These are phyloP conservation scores for Phasia obesa DNA, from an alignment of 2,888 invertebrate species.

Conservation along the genomic window DNA sequence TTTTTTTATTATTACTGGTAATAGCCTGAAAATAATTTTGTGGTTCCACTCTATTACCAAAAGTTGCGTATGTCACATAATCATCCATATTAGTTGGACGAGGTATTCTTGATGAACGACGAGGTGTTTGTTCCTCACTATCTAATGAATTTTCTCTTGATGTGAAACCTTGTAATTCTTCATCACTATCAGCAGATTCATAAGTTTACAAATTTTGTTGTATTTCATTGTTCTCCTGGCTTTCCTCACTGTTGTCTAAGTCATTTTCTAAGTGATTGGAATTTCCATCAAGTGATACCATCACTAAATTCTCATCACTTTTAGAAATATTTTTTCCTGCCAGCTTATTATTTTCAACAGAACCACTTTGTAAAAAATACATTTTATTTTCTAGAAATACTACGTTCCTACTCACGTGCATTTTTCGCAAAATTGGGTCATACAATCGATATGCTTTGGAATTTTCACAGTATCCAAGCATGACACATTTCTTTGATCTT, in stretches of 20 bases:
- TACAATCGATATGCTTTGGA: slow-evolving; percentile 43
- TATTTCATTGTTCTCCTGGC: too few species aligned
- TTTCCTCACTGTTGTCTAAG: too few species aligned
- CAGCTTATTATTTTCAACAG: not conserved
- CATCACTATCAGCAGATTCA: not conserved
- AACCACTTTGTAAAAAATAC: not conserved
- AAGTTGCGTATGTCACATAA: not conserved
- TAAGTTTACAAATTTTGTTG: not conserved
- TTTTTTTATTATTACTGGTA: too few species aligned
- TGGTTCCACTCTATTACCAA: too few species aligned
- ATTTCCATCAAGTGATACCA: too few species aligned
- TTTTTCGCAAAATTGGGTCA: not conserved
- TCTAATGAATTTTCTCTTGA: not conserved
- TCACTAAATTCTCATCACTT: slow-evolving; percentile 11
- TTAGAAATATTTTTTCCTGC: not conserved
- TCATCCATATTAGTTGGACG: slow-evolving; percentile 26
- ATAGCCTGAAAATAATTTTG: too few species aligned
- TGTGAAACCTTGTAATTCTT: slow-evolving; percentile 17
- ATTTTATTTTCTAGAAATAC: not conserved
- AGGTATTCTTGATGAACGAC: not conserved
- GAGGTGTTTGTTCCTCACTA: slow-evolving; percentile 1
- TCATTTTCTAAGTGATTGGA: too few species aligned
- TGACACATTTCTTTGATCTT: slow-evolving; percentile 35
- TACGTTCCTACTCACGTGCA: not conserved
- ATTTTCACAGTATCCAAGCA: slow-evolving; percentile 10